Conservation (phyloP, 2,113 vertebrate species). For the Alces alces region DNA sequence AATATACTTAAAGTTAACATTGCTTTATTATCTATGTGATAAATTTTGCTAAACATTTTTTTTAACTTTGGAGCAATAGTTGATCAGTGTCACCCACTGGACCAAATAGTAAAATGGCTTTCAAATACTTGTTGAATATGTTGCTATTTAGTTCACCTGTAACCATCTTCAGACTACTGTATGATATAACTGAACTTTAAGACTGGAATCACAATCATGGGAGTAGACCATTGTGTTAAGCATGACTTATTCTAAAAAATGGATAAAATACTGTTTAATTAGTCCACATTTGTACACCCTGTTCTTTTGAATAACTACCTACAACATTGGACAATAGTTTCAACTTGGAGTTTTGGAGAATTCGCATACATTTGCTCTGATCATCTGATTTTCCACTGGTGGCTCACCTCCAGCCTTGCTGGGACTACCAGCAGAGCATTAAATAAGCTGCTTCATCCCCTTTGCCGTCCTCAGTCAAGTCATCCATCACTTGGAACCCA, state of each 20-base stretch:
- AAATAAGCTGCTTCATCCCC: neutral
- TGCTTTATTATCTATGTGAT: neutral
- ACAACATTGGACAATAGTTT: neutral
- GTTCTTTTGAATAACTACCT: neutral
- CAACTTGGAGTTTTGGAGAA: neutral
- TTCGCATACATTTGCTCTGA: neutral
- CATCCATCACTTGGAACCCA: neutral
- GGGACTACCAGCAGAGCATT: neutral
- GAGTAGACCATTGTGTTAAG: neutral
- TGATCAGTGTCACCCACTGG: neutral
- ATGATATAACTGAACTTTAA: neutral
- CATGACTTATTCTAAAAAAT: neutral
- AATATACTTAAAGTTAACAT: neutral
- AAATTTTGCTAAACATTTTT: too few relatives aligned
- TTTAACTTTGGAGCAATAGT: neutral
- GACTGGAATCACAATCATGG: neutral
- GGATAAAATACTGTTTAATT: neutral
- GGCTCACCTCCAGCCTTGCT: neutral
- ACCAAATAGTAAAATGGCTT: neutral
- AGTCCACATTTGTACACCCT: neutral
- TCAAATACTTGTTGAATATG: neutral
- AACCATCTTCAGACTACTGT: accelerated
- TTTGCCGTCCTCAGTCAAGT: neutral
- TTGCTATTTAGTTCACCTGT: neutral
- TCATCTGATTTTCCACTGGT: neutral